Evolutionary conservation across 1,140 invertebrate genomes (phyloP), one percentile per base, ranked within the genome.

Genomic region (Drosophila tsacasi): DNA sequence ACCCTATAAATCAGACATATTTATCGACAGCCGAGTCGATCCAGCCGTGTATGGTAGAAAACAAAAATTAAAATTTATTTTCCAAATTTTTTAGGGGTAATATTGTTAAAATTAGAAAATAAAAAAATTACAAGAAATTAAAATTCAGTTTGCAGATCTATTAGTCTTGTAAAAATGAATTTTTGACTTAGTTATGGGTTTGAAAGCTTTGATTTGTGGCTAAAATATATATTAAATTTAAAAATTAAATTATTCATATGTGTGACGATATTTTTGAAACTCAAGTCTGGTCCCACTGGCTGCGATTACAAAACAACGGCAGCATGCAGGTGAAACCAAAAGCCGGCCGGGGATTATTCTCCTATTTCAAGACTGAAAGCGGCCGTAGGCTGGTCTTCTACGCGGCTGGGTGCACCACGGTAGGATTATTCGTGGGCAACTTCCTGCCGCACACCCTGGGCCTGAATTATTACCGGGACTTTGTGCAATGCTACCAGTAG

Each of bases 401-500:
- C 66, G 50, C 83, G 12, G 87, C 87, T 1, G 87, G 87, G 9
- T 37, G 64, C 19, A 82, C 81, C 5, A 91, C 87, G 3, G 40
- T 66, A 8, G 77, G 82, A 2, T 61, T 92, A 23, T 83, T 93
- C 47, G 57, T 83, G 7, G 67, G 65, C 1, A 81, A 93, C 49
- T 90, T 93, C 74, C 17, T 94, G 27, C 94, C 95, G 3, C 92
- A 96, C 40, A 94, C 94, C 39, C 64, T 94, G n/a, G 92, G 94
- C 1, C 54, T 95, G 19, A 55, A 94, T 5, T 91, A 94, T 69
- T 95, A 94, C 72, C 93, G 92, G 57, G 90, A 94, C 3, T 72
- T 95, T 23, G 77, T 95, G 23, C 92, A 94, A 66, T 93, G 94
- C 59, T 95, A 95, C 76, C 93, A 93, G 94, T 95, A 91, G 84